These are phyloP conservation scores for Varanus komodoensis DNA, from an alignment of 2,113 vertebrate species.

Conservation along the genomic window DNA sequence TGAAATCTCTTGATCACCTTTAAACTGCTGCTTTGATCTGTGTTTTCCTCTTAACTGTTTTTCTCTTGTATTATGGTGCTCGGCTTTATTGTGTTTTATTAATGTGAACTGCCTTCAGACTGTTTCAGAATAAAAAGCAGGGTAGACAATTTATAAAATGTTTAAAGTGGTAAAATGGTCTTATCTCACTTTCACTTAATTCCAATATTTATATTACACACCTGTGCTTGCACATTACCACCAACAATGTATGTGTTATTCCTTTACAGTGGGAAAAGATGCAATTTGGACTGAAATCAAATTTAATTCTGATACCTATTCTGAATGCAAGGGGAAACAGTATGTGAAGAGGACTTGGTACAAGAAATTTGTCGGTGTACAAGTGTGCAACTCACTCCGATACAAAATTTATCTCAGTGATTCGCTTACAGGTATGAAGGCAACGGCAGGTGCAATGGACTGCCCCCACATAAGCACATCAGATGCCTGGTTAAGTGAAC, in stretches of 20 bases:
- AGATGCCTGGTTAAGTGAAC: neutral
- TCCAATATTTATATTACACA: neutral
- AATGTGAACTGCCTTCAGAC: neutral
- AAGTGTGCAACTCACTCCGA: slow-evolving; percentile 98
- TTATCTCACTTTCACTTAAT: slow-evolving; percentile 6
- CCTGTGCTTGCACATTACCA: slow-evolving; percentile 7
- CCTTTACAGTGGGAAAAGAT: slow-evolving; percentile 87
- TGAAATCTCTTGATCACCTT: neutral
- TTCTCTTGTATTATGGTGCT: neutral
- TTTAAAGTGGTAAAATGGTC: neutral
- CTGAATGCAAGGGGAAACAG: slow-evolving; percentile 94
- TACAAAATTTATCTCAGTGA: slow-evolving; percentile 99
- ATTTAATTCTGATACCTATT: slow-evolving; percentile 90
- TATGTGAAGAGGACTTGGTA: slow-evolving; percentile 98
- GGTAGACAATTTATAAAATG: neutral
- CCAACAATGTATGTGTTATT: slow-evolving; percentile 40
- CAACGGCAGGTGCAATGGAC: neutral
- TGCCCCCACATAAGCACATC: neutral
- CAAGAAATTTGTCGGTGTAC: slow-evolving; percentile 97
- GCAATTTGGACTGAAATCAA: slow-evolving; percentile 97
- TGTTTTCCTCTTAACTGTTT: neutral
- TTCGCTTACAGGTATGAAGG: slow-evolving; percentile 88
- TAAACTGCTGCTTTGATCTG: neutral
- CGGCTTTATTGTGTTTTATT: neutral
- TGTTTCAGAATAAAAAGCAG: neutral